Evolutionary conservation across 1,140 invertebrate genomes (phyloP), one percentile per base, ranked within the genome.

Genomic region (Macrotrachela quadricornifera): DNA sequence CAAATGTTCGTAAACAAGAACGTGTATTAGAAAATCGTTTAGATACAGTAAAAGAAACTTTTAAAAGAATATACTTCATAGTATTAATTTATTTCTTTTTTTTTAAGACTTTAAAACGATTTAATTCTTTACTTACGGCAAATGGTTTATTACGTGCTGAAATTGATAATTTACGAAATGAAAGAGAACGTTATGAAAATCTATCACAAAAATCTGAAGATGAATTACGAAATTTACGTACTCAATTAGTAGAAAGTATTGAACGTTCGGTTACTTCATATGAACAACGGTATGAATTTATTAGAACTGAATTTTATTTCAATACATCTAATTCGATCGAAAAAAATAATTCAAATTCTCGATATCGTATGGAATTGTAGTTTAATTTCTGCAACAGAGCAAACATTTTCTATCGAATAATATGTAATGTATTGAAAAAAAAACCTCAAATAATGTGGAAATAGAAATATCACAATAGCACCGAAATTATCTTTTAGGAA

Each of bases 261-360:
- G 83, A 86, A 57, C 79, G 82, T 61, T 81, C 83, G 0, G 86
- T 82, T 9, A 67, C 79, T 36, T 79, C 83, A 0, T 86, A 84
- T 30, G 21, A 30, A 30, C 21, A 30, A 30, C 21, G 21, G 21
- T 30, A 30, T 30, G 8, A 30, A 30, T n/a, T n/a, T n/a, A n/a
- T n/a, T n/a, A n/a, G n/a, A n/a, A n/a, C n/a, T n/a, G n/a, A n/a
- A n/a, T n/a, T n/a, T n/a, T n/a, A n/a, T n/a, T n/a, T n/a, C n/a
- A n/a, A n/a, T n/a, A n/a, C n/a, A n/a, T n/a, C n/a, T n/a, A n/a
- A n/a, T n/a, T n/a, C n/a, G n/a, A n/a, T n/a, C n/a, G n/a, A n/a
- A n/a, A n/a, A n/a, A n/a, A n/a, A n/a, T n/a, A n/a, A n/a, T n/a
- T n/a, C n/a, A n/a, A n/a, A n/a, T n/a, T n/a, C n/a, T n/a, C n/a